A percentile compares a stretch with the other conserved stretches of the same genome.
Conservation (phyloP, 1,140 invertebrate genomes). For the Pectinophora gossypiella region DNA sequence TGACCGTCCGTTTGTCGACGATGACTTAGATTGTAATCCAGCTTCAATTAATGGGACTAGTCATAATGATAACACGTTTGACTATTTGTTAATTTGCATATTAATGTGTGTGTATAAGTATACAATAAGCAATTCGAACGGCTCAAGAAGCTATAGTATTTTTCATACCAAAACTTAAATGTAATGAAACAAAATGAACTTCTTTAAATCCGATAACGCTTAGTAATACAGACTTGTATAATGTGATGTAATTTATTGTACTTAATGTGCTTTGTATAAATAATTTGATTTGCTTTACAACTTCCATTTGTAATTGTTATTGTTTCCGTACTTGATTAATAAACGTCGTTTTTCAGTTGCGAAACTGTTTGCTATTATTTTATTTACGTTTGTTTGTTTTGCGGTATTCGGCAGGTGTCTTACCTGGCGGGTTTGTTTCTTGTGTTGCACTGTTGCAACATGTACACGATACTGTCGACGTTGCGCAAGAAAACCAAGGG, state of each 20-base stretch:
- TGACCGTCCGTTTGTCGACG: no score
- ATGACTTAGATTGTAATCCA: no score
- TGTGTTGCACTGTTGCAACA: conserved; percentile 91
- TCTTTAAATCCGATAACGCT: no score
- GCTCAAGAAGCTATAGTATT: neutral
- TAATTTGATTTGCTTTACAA: conserved; percentile 9
- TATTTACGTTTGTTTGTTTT: conserved; percentile 40
- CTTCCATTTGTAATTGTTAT: conserved; percentile 23
- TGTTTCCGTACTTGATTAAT: conserved; percentile 30
- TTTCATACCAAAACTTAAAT: neutral
- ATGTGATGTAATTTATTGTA: conserved; percentile 5
- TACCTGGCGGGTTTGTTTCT: conserved; percentile 90
- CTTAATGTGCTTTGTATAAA: conserved; percentile 21
- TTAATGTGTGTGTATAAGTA: neutral
- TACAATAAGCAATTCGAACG: neutral
- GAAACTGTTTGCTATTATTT: conserved; percentile 25
- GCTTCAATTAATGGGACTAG: neutral
- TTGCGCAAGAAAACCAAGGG: conserved; percentile 92
- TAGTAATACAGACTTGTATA: no score
- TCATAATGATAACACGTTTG: neutral
- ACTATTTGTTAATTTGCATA: neutral
- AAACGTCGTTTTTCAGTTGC: conserved; percentile 46
- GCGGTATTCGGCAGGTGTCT: conserved; percentile 68
- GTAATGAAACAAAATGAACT: no score
- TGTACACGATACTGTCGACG: conserved; percentile 86